A percentile compares a stretch with the other conserved stretches of the same genome.
These are phyloP conservation scores for Lasioglossum marginatum DNA, from an alignment of 2,888 invertebrate genomes.

Conservation along the genomic window DNA sequence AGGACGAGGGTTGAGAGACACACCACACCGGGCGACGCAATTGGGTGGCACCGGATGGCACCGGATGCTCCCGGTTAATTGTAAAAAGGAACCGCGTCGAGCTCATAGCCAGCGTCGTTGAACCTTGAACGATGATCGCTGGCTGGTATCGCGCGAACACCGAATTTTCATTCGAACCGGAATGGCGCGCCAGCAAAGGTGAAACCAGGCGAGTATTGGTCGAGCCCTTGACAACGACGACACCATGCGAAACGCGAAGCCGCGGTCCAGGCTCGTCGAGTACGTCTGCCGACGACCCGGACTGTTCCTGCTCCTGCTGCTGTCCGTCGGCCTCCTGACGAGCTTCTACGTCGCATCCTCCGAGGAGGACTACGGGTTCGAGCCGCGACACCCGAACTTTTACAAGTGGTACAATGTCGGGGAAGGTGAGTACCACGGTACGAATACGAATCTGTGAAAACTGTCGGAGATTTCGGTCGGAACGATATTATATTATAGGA, in stretches of 20 bases:
- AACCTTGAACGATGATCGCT: neutral
- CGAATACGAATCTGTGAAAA: neutral
- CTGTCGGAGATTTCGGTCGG: neutral
- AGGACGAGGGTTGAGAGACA: neutral
- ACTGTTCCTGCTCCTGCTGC: constrained; percentile 73
- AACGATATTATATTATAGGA: neutral
- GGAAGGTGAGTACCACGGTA: constrained; percentile 52
- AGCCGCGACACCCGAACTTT: constrained; percentile 65
- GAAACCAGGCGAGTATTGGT: neutral
- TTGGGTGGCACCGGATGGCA: neutral
- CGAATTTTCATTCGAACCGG: neutral
- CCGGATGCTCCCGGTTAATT: neutral
- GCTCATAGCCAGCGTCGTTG: neutral
- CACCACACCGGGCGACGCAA: neutral
- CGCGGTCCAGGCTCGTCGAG: constrained; percentile 64
- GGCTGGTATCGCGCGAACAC: neutral
- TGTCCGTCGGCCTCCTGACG: constrained; percentile 74
- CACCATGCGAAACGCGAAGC: neutral
- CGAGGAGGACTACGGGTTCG: constrained; percentile 69
- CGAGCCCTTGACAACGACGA: neutral
- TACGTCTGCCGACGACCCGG: constrained; percentile 75
- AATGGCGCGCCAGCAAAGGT: neutral
- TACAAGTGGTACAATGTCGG: constrained; percentile 56
- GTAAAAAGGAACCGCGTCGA: neutral
- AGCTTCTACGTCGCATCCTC: constrained; percentile 78